Evolutionary conservation across 2,888 invertebrate species (phyloP).

Genomic region (Andrena camellia): DNA sequence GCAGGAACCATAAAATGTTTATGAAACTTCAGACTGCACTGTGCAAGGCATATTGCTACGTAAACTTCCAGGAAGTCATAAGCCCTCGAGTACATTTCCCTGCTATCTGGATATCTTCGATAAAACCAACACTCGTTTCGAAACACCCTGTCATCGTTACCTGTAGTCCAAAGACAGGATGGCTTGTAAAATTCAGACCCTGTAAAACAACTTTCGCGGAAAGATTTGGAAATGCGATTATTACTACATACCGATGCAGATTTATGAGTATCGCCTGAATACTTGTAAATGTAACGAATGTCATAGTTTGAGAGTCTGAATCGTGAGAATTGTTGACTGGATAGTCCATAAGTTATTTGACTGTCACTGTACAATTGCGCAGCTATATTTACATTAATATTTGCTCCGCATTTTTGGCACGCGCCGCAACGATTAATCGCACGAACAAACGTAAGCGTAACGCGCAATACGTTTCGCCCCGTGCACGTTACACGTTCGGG

Average conservation of each 20-base stretch:
- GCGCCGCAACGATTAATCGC: neutral
- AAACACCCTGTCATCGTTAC: neutral
- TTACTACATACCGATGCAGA: neutral
- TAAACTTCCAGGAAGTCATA: constrained; percentile 22
- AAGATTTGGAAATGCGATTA: neutral
- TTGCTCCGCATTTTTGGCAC: neutral
- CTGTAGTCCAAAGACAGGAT: neutral
- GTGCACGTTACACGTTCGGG: neutral
- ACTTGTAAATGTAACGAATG: too few relatives aligned
- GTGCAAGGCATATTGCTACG: neutral
- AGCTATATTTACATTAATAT: neutral
- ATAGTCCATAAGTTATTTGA: neutral
- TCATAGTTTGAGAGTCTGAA: neutral
- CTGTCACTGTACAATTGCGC: neutral
- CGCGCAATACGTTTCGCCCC: neutral
- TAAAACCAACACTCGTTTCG: neutral
- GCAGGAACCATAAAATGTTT: constrained; percentile 8
- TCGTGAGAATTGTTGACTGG: neutral
- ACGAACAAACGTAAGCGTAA: neutral
- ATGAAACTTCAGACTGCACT: constrained; percentile 16
- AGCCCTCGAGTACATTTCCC: constrained; percentile 15
- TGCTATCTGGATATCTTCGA: neutral
- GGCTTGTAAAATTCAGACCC: neutral
- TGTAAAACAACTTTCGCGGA: neutral
- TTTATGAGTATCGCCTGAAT: too few relatives aligned